These are phyloP conservation scores for Gymnothorax reevesii DNA, from an alignment of 2,797 vertebrate genomes.

Conservation along the genomic window DNA sequence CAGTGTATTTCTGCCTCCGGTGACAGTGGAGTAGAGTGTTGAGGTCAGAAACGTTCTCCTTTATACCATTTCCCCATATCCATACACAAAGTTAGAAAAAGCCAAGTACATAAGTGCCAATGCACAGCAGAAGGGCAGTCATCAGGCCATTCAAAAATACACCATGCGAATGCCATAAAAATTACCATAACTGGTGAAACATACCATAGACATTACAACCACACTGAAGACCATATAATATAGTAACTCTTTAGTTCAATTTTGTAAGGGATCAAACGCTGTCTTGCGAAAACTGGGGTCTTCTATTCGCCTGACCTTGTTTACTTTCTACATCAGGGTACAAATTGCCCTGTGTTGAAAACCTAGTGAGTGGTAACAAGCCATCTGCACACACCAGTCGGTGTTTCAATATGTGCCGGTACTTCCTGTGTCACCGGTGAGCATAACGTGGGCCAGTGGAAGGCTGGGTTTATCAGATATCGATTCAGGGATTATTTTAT, in stretches of 20 bases:
- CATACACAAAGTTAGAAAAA: conserved; percentile 6
- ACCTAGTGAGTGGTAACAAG: neutral
- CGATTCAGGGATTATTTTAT: conserved; percentile 30
- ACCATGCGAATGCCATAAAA: too few relatives aligned
- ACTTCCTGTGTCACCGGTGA: neutral
- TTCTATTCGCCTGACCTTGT: neutral
- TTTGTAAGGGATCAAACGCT: neutral
- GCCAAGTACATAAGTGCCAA: neutral
- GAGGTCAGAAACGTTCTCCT: neutral
- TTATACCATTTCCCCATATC: neutral
- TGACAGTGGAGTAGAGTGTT: neutral
- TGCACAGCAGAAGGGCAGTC: neutral
- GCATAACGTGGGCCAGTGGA: neutral
- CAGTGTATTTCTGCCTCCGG: neutral
- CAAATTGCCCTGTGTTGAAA: neutral
- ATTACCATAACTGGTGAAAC: too few relatives aligned
- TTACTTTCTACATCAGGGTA: neutral
- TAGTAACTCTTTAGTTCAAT: neutral
- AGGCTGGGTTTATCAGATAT: conserved; percentile 6
- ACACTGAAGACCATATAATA: neutral
- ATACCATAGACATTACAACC: too few relatives aligned
- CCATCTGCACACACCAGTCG: neutral
- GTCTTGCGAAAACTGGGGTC: neutral
- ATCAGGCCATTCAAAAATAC: neutral
- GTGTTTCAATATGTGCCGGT: neutral